Evolutionary conservation across 2,888 invertebrate species (phyloP), one percentile per base, ranked within the genome.

Genomic region (Trissolcus japonicus): DNA sequence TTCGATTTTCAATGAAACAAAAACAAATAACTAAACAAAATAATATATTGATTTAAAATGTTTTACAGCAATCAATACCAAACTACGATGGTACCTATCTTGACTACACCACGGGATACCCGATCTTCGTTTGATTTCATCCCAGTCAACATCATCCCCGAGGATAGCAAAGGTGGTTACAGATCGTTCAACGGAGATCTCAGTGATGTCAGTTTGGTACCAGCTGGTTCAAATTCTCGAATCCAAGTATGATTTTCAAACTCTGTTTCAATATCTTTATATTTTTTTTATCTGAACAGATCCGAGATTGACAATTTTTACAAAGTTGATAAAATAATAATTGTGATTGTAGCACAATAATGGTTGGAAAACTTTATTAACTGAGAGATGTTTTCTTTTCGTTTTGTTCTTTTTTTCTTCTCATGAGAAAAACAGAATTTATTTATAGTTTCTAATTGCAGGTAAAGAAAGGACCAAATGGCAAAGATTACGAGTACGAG

Each of bases 401-500:
- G 25, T 25, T 4, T 25, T 25, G 2, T 19, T 19, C 19, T 25
- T 25, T 25, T 25, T 25, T 6, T 25, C n/a, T n/a, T n/a, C n/a
- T 25, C 25, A 6, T 25, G 25, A 35, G 11, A 35, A 35, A 35
- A 11, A 9, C 35, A 35, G 2, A 35, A 35, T 35, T 35, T 11
- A 35, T 11, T 35, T 11, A 35, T 35, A 11, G 35, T 11, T 35
- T 35, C 11, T 35, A 46, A 46, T 61, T 71, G 6, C 46, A 96
- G 91, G 93, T 96, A 40, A 95, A 96, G 85, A 96, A 96, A 85
- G 96, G 95, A 13, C 95, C 95, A 1, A 96, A 96, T 84, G 96
- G 96, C 1, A 94, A 96, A 88, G 96, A 96, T 85, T 96, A 96
- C 85, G 96, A 96, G 88, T 96, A 96, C 85, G 96, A 96, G 87